Percentiles rank a stretch among this genome's conserved stretches.
These are phyloP conservation scores for Samia ricini DNA, from an alignment of 1,140 invertebrate genomes.

Conservation along the genomic window DNA sequence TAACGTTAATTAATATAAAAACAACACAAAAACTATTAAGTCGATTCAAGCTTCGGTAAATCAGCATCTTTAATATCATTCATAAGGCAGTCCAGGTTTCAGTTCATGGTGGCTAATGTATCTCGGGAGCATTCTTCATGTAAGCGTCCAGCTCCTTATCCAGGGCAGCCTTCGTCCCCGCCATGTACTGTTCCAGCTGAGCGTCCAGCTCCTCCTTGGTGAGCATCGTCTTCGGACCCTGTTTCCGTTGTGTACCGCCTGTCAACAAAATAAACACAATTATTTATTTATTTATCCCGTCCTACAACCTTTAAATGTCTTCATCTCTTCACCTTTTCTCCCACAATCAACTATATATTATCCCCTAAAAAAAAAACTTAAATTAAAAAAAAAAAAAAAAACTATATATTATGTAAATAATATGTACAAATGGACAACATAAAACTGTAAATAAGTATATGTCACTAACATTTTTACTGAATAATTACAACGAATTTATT, in stretches of 20 bases:
- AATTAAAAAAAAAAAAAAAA: no score
- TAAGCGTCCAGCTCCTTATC: conserved; percentile 75
- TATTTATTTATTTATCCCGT: no score
- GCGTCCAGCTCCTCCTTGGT: conserved; percentile 79
- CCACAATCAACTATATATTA: not conserved
- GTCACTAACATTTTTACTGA: no score
- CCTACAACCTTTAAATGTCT: not conserved
- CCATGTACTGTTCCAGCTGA: conserved; percentile 81
- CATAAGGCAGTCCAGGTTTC: not conserved
- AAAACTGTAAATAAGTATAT: no score
- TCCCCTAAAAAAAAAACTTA: no score
- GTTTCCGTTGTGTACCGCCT: conserved; percentile 41
- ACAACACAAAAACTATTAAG: not conserved
- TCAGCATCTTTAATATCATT: not conserved
- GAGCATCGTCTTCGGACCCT: conserved; percentile 37
- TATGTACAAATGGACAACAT: not conserved
- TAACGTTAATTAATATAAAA: no score
- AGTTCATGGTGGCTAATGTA: not conserved
- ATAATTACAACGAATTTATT: no score
- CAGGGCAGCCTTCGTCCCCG: conserved; percentile 75
- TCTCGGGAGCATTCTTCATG: conserved; percentile 60
- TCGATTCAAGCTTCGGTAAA: not conserved
- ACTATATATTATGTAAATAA: no score
- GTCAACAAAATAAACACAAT: conserved; percentile 13
- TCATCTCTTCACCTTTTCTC: no score